A percentile compares a stretch with the other conserved stretches of the same genome.
Conservation (phyloP, 1,140 invertebrate species). For the Bombus vancouverensis region DNA sequence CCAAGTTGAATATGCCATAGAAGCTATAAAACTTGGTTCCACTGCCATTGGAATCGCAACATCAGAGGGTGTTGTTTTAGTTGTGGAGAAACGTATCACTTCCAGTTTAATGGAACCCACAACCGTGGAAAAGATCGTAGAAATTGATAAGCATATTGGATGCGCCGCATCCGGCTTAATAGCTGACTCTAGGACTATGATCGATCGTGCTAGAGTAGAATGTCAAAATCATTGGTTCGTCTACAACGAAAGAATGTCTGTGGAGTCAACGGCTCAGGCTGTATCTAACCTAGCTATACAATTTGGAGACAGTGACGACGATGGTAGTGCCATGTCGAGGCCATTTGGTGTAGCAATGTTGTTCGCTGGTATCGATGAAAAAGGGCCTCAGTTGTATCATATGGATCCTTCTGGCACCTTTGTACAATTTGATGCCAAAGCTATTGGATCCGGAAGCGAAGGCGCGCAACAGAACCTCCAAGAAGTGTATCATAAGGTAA, state of each 20-base stretch:
- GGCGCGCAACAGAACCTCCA: slow-evolving; percentile 98
- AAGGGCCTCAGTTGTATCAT: slow-evolving; percentile 95
- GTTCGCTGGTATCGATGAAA: slow-evolving; percentile 93
- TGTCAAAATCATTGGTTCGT: slow-evolving; percentile 99
- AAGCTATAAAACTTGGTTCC: slow-evolving; percentile 99
- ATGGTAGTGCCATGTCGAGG: slow-evolving; percentile 98
- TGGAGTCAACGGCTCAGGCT: slow-evolving; percentile 98
- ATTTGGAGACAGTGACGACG: slow-evolving; percentile 98
- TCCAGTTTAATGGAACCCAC: slow-evolving; percentile 97
- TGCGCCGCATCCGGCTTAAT: slow-evolving; percentile 99
- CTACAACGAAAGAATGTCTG: slow-evolving; percentile 97
- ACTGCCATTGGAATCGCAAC: slow-evolving; percentile 99
- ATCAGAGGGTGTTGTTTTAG: slow-evolving; percentile 96
- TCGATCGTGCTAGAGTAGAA: slow-evolving; percentile 97
- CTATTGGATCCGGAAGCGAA: slow-evolving; percentile 99
- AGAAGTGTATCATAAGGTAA: slow-evolving; percentile 92
- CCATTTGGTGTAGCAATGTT: slow-evolving; percentile 99
- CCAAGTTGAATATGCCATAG: slow-evolving; percentile 99
- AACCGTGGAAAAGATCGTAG: slow-evolving; percentile 98
- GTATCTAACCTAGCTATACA: slow-evolving; percentile 99
- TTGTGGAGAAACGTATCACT: slow-evolving; percentile 98
- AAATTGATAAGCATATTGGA: slow-evolving; percentile 98
- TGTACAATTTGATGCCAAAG: slow-evolving; percentile 98
- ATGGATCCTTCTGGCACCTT: slow-evolving; percentile 99
- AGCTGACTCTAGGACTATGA: slow-evolving; percentile 97